A percentile compares a stretch with the other conserved stretches of the same genome.
phyloP scores from a whole-genome alignment of 1,140 invertebrate species.

The Lepidotrigona ventralis region DNA sequence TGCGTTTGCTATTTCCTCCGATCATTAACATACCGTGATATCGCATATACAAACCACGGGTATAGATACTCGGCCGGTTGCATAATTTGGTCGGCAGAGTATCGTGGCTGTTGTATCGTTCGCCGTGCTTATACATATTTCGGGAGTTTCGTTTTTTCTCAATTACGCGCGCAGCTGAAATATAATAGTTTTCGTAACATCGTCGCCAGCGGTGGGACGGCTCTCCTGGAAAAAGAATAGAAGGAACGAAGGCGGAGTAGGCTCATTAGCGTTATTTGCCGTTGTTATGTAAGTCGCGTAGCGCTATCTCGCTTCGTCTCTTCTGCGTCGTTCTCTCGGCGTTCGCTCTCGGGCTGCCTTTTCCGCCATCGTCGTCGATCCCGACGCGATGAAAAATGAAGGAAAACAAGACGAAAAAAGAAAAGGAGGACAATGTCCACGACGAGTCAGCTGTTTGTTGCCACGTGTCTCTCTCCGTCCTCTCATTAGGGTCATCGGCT shows the following conservation, averaged over 20 bases:
- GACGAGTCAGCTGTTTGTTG: background rate
- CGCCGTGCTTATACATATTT: background rate
- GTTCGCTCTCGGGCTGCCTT: conserved; percentile 22
- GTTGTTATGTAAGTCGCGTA: conserved; percentile 77
- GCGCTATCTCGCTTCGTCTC: conserved; percentile 39
- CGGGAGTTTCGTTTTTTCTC: background rate
- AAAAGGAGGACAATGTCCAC: background rate
- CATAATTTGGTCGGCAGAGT: conserved; percentile 8
- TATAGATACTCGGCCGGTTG: background rate
- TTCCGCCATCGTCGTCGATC: conserved; percentile 9
- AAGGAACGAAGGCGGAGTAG: conserved; percentile 68
- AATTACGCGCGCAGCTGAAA: conserved; percentile 6
- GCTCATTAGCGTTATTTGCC: conserved; percentile 80
- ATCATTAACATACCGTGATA: conserved; percentile 12
- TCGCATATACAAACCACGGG: background rate
- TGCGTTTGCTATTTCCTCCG: conserved; percentile 2
- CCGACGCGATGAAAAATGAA: conserved; percentile 3
- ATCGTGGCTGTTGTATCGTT: too few relatives aligned
- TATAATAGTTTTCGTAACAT: conserved; percentile 22
- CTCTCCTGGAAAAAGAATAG: conserved; percentile 31
- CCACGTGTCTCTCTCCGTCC: background rate
- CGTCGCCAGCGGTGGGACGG: background rate
- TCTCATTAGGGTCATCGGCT: conserved; percentile 22
- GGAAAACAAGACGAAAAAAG: background rate
- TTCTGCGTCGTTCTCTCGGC: conserved; percentile 20